These are phyloP conservation scores for Forbesichthys papilliferus DNA, from an alignment of 2,113 vertebrate genomes.

Conservation along the genomic window DNA sequence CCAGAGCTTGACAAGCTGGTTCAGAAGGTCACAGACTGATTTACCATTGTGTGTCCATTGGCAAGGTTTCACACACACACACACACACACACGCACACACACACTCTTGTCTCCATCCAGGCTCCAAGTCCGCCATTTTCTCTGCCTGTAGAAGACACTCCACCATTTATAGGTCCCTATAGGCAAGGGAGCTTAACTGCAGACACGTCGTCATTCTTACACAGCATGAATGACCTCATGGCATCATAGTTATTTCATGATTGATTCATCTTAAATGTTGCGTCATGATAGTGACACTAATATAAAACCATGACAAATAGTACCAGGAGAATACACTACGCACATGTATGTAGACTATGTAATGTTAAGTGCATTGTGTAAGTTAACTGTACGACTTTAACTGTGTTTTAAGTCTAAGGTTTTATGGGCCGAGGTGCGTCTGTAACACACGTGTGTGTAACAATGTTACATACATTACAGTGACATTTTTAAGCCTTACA, in stretches of 20 bases:
- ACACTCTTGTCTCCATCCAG: background rate
- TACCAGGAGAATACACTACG: too few relatives aligned
- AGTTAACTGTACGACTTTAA: too few relatives aligned
- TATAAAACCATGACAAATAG: too few relatives aligned
- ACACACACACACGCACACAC: too few relatives aligned
- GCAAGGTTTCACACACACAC: too few relatives aligned
- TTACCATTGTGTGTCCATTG: background rate
- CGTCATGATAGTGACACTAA: too few relatives aligned
- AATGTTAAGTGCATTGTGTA: too few relatives aligned
- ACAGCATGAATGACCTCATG: background rate
- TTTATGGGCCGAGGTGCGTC: background rate
- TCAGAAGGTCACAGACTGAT: conserved; percentile 14
- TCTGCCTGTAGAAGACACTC: background rate
- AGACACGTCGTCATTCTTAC: background rate
- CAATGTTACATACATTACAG: background rate
- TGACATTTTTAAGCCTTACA: background rate
- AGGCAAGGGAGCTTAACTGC: background rate
- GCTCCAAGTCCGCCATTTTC: background rate
- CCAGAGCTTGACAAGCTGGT: conserved; percentile 10
- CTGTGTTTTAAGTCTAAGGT: too few relatives aligned
- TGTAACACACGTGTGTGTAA: background rate
- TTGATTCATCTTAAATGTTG: too few relatives aligned
- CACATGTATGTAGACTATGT: too few relatives aligned
- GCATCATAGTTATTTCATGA: background rate
- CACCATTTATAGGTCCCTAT: background rate